Evolutionary conservation across 2,797 vertebrate species (phyloP).

Genomic region (Rhinatrema bivittatum): DNA sequence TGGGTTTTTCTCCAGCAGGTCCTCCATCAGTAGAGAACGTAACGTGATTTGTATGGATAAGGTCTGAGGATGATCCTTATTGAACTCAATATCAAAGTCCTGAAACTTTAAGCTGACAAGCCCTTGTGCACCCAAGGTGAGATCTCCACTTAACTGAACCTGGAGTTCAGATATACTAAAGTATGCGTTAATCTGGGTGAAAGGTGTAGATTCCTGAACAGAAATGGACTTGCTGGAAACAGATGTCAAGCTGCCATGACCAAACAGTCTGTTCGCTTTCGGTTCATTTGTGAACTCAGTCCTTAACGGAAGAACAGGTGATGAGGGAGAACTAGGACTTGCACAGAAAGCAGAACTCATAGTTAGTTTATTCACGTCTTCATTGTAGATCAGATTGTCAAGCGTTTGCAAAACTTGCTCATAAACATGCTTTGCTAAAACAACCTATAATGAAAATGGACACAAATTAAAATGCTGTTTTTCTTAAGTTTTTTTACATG

Average conservation of each 20-base stretch:
- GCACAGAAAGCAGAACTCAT: conserved; percentile 60
- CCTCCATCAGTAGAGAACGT: conserved; percentile 90
- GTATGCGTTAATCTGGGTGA: conserved; percentile 85
- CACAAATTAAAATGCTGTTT: conserved; percentile 9
- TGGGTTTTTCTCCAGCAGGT: conserved; percentile 83
- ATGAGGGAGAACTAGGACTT: conserved; percentile 50
- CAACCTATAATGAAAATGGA: conserved; percentile 64
- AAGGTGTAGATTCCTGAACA: conserved; percentile 54
- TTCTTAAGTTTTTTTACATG: neutral
- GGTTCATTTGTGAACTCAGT: conserved; percentile 58
- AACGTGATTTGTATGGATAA: conserved; percentile 82
- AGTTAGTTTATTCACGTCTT: conserved; percentile 64
- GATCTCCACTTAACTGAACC: conserved; percentile 85
- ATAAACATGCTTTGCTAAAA: conserved; percentile 89
- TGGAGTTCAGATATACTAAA: conserved; percentile 84
- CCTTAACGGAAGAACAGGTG: conserved; percentile 49
- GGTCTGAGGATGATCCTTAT: conserved; percentile 84
- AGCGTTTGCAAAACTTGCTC: conserved; percentile 93
- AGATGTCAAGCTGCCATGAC: conserved; percentile 63
- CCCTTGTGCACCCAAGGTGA: conserved; percentile 85
- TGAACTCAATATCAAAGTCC: conserved; percentile 87
- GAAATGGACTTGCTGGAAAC: conserved; percentile 51
- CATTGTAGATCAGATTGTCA: conserved; percentile 84
- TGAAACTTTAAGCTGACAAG: conserved; percentile 90
- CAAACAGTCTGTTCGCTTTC: conserved; percentile 77